phyloP scores from a whole-genome alignment of 2,113 vertebrate genomes.

The Myodes glareolus region DNA sequence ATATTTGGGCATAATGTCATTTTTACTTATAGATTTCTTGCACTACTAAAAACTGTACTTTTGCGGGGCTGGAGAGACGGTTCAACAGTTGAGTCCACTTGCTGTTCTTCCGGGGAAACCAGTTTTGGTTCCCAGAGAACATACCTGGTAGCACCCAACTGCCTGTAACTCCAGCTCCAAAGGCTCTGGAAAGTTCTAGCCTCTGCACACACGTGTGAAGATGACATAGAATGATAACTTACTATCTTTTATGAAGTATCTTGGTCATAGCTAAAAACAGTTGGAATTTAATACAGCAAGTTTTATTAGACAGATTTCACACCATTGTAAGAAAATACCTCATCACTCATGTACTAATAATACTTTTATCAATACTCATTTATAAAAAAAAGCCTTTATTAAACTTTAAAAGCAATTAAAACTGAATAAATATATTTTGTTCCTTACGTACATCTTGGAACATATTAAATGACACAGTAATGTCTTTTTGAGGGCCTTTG shows the following conservation, averaged over 20 bases:
- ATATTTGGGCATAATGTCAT: neutral
- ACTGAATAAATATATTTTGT: neutral
- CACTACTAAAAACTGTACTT: neutral
- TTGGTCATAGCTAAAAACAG: neutral
- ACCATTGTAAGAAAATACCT: neutral
- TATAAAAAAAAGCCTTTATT: constrained; percentile 23
- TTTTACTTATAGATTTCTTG: neutral
- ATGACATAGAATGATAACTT: neutral
- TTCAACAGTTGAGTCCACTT: neutral
- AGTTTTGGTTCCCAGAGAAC: neutral
- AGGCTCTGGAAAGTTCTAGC: no score
- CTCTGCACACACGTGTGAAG: neutral
- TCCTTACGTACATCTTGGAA: constrained; percentile 1
- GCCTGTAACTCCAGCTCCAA: neutral
- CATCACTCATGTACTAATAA: neutral
- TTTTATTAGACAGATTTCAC: neutral
- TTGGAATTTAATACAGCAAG: constrained; percentile 3
- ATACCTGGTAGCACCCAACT: no score
- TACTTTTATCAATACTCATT: neutral
- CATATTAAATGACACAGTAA: neutral
- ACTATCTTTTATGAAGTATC: neutral
- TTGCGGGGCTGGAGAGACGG: neutral
- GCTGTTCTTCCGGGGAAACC: neutral
- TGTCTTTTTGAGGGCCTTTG: neutral
- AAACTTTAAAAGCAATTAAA: neutral